A percentile compares a stretch with the other conserved stretches of the same genome.
phyloP scores from a whole-genome alignment of 2,888 invertebrate genomes.

The Encarsia formosa region DNA sequence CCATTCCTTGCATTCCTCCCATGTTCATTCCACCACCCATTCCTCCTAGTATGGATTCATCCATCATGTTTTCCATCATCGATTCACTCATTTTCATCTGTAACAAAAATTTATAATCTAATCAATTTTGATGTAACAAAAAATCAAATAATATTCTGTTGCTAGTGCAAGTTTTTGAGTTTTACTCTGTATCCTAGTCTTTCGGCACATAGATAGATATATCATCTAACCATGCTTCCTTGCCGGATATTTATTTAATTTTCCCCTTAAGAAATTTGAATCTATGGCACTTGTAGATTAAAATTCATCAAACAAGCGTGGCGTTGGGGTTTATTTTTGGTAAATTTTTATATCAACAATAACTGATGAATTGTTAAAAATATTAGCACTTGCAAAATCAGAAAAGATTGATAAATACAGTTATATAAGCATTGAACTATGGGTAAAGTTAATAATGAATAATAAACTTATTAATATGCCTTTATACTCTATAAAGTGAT shows the following conservation, averaged over 20 bases:
- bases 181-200: conserved; percentile 38
- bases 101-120: conserved; percentile 1
- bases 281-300: conserved; percentile 41
- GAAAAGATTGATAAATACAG: no score
- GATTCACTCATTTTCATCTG: conserved; percentile 48
- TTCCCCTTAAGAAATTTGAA: conserved; percentile 37
- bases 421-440: no score
- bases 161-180: no score
- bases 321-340: conserved; percentile 37
- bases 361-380: background rate
- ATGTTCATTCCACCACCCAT: conserved; percentile 34
- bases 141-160: no score
- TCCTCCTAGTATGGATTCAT: conserved; percentile 28
- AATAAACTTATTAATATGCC: no score
- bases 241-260: conserved; percentile 38
- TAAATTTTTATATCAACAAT: no score
- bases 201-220: conserved; percentile 42
- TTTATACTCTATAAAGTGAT: no score
- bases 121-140: no score
- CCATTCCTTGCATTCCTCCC: conserved; percentile 34
- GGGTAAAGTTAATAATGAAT: no score
- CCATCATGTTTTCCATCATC: conserved; percentile 39
- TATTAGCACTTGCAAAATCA: conserved; percentile 64
- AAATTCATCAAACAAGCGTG: conserved; percentile 43
- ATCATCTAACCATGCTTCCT: conserved; percentile 44